Conservation (phyloP, 2,797 vertebrate species). For the Tolypeutes matacus region DNA sequence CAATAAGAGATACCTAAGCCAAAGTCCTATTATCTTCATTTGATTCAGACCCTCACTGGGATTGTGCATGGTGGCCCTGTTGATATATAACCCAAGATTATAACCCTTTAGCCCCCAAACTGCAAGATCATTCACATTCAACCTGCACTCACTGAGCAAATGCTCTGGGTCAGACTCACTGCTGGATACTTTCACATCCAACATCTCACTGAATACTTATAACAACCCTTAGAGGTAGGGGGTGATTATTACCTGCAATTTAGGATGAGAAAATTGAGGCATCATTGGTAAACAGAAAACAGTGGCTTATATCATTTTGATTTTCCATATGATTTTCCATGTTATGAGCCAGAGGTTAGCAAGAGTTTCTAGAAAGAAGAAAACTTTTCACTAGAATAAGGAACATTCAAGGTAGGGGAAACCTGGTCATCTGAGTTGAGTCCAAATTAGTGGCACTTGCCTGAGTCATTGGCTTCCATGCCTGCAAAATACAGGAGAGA, state of each 20-base stretch:
- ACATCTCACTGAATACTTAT: not conserved
- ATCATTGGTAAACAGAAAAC: conserved; percentile 1
- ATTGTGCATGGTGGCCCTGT: not conserved
- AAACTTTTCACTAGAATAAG: conserved; percentile 42
- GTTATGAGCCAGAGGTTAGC: conserved; percentile 10
- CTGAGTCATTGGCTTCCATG: not conserved
- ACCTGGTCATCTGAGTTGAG: not conserved
- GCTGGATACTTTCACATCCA: not conserved
- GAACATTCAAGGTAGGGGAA: not conserved
- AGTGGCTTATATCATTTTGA: not conserved
- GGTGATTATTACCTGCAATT: conserved; percentile 48
- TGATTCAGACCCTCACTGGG: not conserved
- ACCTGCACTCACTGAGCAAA: not conserved
- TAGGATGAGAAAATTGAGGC: conserved; percentile 26
- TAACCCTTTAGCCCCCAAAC: not conserved
- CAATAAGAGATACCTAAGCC: not conserved
- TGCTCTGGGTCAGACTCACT: not conserved
- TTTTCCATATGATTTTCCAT: not conserved
- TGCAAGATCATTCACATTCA: not conserved
- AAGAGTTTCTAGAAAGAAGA: not conserved
- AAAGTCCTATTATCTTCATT: not conserved
- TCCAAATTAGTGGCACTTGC: conserved; percentile 22
- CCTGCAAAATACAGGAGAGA: not conserved
- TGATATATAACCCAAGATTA: not conserved
- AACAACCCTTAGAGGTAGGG: not conserved